phyloP scores from a whole-genome alignment of 2,888 invertebrate species.

The Chirona hameri region DNA sequence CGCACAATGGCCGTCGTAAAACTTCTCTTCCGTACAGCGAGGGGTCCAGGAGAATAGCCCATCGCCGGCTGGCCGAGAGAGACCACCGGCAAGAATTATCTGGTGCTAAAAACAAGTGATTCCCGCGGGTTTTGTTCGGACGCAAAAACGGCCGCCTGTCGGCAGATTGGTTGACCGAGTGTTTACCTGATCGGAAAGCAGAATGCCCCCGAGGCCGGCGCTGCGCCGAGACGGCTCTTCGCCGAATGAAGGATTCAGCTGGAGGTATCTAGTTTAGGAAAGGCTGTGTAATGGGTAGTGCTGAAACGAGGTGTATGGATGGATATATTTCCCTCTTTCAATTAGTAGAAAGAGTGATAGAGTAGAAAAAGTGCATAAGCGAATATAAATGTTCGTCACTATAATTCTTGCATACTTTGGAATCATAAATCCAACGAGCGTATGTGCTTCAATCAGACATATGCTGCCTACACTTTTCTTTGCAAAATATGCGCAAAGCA shows the following conservation, averaged over 20 bases:
- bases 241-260: background rate
- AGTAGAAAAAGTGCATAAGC: background rate
- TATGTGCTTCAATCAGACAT: too few relatives aligned
- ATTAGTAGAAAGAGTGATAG: background rate
- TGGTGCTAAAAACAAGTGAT: slow-evolving; percentile 27
- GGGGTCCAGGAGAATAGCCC: slow-evolving; percentile 7
- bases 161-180: background rate
- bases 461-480: too few relatives aligned
- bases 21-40: background rate
- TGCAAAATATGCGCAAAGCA: too few relatives aligned
- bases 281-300: background rate
- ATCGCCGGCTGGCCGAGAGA: background rate
- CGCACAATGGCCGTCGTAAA: slow-evolving; percentile 12
- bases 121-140: background rate
- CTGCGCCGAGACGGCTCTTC: background rate
- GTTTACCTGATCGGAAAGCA: background rate
- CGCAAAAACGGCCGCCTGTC: background rate
- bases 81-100: slow-evolving; percentile 1
- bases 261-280: background rate
- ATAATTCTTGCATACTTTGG: too few relatives aligned
- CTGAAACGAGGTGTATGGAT: too few relatives aligned
- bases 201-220: background rate
- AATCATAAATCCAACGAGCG: too few relatives aligned
- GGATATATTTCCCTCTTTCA: too few relatives aligned
- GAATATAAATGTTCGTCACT: too few relatives aligned